Base-by-base conservation (phyloP, 2,113 vertebrate species). In the Dipodomys spectabilis region DNA sequence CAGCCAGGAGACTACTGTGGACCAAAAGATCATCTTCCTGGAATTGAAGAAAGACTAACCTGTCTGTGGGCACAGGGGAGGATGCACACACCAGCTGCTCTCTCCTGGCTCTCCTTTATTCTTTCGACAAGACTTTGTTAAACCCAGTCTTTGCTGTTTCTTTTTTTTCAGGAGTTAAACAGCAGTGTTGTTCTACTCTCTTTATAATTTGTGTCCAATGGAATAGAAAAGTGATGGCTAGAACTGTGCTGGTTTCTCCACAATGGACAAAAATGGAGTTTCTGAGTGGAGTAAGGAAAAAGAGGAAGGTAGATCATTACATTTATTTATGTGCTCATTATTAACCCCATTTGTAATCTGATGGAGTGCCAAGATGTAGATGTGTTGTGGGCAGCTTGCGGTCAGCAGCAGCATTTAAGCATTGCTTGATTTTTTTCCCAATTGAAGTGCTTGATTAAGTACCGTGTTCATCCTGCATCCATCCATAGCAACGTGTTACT, bases 381-480 rank as follows among this genome's bases (percentile, higher is more conserved):
- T 68, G 30, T 92, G 78, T 60, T 81, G 85, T 35, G 7, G 32
- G 53, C 65, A 65, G 3, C 6, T 15, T 90, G 81, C 45, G 44
- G 87, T 94, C 15, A 84, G 81, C 32, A 62, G n/a, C 4, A 27
- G 71, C 35, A 95, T 32, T 72, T 94, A 92, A 80, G 45, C 22
- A 49, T 82, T 93, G 11, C 13, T 95, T 23, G 4, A 12, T 95
- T 85, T 79, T 57, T 77, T 91, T 78, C 3, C 57, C 90, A 74
- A 15, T 65, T 90, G 27, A 87, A 97, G 86, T 22, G 4, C 12
- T 69, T 57, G 72, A 74, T 88, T 57, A 91, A 91, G 39, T 5
- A 57, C 83, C 35, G 68, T 32, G 80, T 82, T 80, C n/a, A 84
- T 32, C 89, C 35, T 57, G 16, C 11, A 62, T 90, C 64, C 25